A percentile compares a stretch with the other conserved stretches of the same genome.
Conservation (phyloP, 2,797 vertebrate genomes). For the Pristis pectinata region DNA sequence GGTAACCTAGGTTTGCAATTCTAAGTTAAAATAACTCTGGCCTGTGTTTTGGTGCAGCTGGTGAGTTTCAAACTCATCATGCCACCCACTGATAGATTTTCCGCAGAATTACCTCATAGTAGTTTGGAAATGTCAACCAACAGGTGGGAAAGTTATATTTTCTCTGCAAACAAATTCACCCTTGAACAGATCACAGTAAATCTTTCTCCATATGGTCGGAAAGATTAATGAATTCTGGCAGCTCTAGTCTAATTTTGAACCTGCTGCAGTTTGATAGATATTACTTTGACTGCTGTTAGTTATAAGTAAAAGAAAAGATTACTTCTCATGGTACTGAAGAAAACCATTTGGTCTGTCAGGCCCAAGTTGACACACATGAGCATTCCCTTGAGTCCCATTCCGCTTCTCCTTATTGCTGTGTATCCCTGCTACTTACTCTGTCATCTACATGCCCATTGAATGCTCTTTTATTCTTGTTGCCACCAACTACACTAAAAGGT, state of each 20-base stretch:
- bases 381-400: too few species aligned
- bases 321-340: too few species aligned
- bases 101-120: background rate
- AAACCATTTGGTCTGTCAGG: too few species aligned
- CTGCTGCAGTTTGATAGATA: background rate
- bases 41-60: slow-evolving; percentile 17
- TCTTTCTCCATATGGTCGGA: background rate
- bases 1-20: background rate
- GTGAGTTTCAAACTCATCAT: background rate
- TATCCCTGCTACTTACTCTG: too few species aligned
- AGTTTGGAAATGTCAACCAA: slow-evolving; percentile 17
- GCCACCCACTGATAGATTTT: background rate
- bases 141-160: slow-evolving; percentile 18
- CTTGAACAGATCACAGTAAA: background rate
- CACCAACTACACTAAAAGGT: too few species aligned
- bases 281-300: background rate
- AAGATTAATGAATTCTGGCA: background rate
- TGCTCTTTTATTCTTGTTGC: too few species aligned
- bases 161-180: background rate
- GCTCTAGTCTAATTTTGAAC: background rate
- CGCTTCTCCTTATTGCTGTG: too few species aligned
- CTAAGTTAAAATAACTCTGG: background rate
- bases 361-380: too few species aligned
- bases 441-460: too few species aligned
- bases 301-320: background rate